phyloP scores from a whole-genome alignment of 2,113 vertebrate genomes.

The Butorides virescens region DNA sequence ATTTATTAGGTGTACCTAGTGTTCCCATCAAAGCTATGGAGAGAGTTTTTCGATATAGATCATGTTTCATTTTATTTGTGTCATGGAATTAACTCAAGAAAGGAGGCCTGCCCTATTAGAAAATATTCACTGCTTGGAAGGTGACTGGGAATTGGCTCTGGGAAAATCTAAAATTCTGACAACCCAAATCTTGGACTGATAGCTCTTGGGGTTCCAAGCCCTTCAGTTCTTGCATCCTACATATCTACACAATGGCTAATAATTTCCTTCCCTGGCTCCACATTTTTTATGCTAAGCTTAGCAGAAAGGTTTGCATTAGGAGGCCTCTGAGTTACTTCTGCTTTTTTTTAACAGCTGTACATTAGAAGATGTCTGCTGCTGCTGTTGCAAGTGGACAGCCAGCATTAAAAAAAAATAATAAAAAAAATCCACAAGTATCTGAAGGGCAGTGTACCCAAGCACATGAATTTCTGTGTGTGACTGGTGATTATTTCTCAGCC shows the following conservation, averaged over 20 bases:
- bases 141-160: background rate
- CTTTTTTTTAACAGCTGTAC: too few species aligned
- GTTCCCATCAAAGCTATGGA: background rate
- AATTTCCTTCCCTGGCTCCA: background rate
- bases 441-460: too few species aligned
- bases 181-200: background rate
- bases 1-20: background rate
- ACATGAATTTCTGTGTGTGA: background rate
- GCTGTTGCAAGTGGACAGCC: background rate
- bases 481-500: background rate
- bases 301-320: background rate
- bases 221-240: background rate
- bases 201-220: background rate
- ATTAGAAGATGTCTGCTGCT: too few species aligned
- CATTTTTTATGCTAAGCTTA: fast-evolving
- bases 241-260: background rate
- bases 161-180: background rate
- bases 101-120: background rate
- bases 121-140: background rate
- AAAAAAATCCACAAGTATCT: too few species aligned
- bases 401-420: background rate
- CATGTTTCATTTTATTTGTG: background rate
- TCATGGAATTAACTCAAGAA: background rate
- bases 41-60: background rate
- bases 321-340: background rate